These are phyloP conservation scores for Cydia fagiglandana DNA, from an alignment of 1,140 invertebrate species.

Conservation along the genomic window DNA sequence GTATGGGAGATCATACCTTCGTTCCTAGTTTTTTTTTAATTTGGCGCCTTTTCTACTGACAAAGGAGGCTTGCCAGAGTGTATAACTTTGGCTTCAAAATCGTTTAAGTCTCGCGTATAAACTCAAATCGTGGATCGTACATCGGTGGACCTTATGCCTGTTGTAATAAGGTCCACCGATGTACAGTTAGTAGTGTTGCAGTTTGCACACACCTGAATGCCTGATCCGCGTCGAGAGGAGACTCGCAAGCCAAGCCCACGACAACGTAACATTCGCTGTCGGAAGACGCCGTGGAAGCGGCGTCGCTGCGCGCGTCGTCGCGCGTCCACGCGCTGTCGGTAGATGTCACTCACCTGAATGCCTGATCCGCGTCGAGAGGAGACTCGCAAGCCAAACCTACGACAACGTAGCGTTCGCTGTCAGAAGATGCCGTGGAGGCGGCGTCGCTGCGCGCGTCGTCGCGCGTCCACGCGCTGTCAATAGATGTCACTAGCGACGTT, in stretches of 20 bases:
- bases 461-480: conserved; percentile 87
- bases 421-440: conserved; percentile 88
- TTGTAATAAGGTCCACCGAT: too few species aligned
- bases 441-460: conserved; percentile 85
- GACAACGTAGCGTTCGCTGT: conserved; percentile 88
- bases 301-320: conserved; percentile 85
- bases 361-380: conserved; percentile 82
- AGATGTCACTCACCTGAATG: conserved; percentile 89
- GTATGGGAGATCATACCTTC: too few species aligned
- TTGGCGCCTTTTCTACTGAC: too few species aligned
- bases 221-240: conserved; percentile 82
- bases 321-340: conserved; percentile 88
- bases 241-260: conserved; percentile 82
- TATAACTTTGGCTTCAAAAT: too few species aligned
- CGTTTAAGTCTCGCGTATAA: too few species aligned
- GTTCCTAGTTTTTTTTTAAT: too few species aligned
- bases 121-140: too few species aligned
- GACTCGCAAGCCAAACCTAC: conserved; percentile 83
- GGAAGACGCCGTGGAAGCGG: conserved; percentile 87
- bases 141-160: too few species aligned
- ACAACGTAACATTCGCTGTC: conserved; percentile 89
- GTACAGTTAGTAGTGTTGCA: too few species aligned
- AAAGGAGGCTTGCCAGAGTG: too few species aligned
- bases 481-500: conserved; percentile 88
- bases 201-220: conserved; percentile 76